These are phyloP conservation scores for Ciona savignyi DNA, from an alignment of 23 tunicate genomes.

Conservation along the genomic window DNA sequence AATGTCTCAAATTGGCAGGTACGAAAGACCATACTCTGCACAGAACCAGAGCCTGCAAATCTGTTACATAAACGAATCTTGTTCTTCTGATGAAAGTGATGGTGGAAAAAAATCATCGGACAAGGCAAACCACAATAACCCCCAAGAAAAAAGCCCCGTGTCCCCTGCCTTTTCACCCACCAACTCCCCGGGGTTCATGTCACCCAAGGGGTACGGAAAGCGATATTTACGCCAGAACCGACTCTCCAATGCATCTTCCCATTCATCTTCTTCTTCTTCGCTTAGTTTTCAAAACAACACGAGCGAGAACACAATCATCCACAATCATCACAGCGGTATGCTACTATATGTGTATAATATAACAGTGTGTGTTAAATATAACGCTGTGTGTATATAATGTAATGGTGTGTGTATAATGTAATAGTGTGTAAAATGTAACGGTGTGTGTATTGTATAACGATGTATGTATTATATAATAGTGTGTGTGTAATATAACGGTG, in stretches of 20 bases:
- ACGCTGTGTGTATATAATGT: neutral
- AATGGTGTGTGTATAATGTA: neutral
- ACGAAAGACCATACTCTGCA: slow-evolving; percentile 37
- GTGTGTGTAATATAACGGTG: neutral
- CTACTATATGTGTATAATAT: neutral
- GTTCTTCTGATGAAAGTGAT: slow-evolving; percentile 51
- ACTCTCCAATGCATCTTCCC: slow-evolving; percentile 34
- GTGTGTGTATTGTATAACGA: neutral
- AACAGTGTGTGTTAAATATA: neutral
- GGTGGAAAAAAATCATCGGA: neutral
- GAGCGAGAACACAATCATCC: slow-evolving; percentile 13
- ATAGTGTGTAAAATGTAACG: neutral
- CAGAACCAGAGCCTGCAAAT: slow-evolving; percentile 72
- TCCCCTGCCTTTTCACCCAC: slow-evolving; percentile 34
- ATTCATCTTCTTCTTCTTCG: slow-evolving; percentile 34
- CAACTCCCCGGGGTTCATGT: slow-evolving; percentile 28
- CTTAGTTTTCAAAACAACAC: neutral
- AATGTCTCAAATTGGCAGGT: slow-evolving; percentile 7
- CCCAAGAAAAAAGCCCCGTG: neutral
- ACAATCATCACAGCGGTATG: slow-evolving; percentile 4
- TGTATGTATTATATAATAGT: neutral
- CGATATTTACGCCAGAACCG: slow-evolving; percentile 15
- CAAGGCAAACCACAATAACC: slow-evolving; percentile 7
- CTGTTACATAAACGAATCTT: slow-evolving; percentile 79
- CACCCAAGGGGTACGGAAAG: slow-evolving; percentile 33